Conservation (phyloP, 2,797 vertebrate genomes). For the Sciaenops ocellatus region DNA sequence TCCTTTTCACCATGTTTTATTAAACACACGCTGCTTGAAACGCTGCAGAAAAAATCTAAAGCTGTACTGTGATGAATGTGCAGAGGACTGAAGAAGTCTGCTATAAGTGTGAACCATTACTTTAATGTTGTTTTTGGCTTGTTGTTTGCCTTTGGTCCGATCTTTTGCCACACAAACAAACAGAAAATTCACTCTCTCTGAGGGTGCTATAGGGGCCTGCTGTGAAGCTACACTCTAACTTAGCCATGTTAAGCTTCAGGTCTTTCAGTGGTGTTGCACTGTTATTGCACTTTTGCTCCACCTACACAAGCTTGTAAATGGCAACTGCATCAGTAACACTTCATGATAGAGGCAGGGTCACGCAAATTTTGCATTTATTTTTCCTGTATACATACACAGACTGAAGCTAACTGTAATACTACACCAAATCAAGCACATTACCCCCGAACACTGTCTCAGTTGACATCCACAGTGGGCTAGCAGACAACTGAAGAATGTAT, state of each 20-base stretch:
- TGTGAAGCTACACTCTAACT: slow-evolving; percentile 42
- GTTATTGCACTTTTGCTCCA: slow-evolving; percentile 66
- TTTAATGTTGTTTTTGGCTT: slow-evolving; percentile 60
- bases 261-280: slow-evolving; percentile 61
- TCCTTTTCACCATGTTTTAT: slow-evolving; percentile 69
- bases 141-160: slow-evolving; percentile 57
- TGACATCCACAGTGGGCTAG: slow-evolving; percentile 32
- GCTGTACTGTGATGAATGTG: slow-evolving; percentile 59
- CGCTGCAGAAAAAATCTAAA: slow-evolving; percentile 33
- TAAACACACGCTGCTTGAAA: slow-evolving; percentile 49
- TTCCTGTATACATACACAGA: slow-evolving; percentile 25
- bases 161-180: slow-evolving; percentile 58
- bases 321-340: slow-evolving; percentile 61
- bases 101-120: slow-evolving; percentile 52
- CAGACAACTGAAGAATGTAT: slow-evolving; percentile 49
- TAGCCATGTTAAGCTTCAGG: slow-evolving; percentile 44
- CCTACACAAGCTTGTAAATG: slow-evolving; percentile 58
- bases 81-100: slow-evolving; percentile 28
- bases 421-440: slow-evolving; percentile 38
- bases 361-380: slow-evolving; percentile 48
- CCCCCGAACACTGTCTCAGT: slow-evolving; percentile 28
- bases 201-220: slow-evolving; percentile 33
- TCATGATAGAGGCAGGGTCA: slow-evolving; percentile 30
- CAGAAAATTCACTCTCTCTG: slow-evolving; percentile 29
- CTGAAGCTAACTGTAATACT: slow-evolving; percentile 14